phyloP scores from a whole-genome alignment of 1,140 invertebrate species.

The Heliconius hermathena region DNA sequence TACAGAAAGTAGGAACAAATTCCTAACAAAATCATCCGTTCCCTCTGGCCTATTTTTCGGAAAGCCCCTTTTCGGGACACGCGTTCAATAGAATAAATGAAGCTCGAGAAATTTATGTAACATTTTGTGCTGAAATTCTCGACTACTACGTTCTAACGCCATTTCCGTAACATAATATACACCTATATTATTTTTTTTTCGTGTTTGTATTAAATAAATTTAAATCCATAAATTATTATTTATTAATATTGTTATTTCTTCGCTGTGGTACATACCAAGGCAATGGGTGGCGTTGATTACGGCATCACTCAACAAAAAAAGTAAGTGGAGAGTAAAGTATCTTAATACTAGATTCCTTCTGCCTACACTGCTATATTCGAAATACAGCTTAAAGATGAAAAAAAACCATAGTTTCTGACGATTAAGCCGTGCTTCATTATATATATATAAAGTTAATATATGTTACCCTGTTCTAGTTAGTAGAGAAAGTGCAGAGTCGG shows the following conservation, averaged over 20 bases:
- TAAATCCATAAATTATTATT: too few species aligned
- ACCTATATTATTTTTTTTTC: neutral
- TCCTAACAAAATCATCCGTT: conserved; percentile 44
- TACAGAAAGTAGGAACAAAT: conserved; percentile 36
- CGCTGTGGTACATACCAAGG: neutral
- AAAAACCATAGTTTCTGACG: neutral
- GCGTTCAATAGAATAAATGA: conserved; percentile 70
- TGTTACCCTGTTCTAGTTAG: too few species aligned
- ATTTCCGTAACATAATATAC: neutral
- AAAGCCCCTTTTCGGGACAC: conserved; percentile 48
- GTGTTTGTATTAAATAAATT: too few species aligned
- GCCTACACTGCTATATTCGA: neutral
- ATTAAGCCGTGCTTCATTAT: too few species aligned
- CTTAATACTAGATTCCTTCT: neutral
- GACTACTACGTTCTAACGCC: conserved; percentile 26
- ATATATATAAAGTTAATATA: too few species aligned
- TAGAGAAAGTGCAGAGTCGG: too few species aligned
- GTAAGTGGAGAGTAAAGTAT: neutral
- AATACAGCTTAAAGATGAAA: neutral
- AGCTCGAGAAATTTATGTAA: conserved; percentile 70
- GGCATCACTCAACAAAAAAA: neutral
- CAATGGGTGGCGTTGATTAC: neutral
- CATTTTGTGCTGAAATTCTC: conserved; percentile 28
- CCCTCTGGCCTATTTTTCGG: conserved; percentile 59
- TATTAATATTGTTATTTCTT: too few species aligned